phyloP scores from a whole-genome alignment of 2,888 invertebrate genomes.

The Leptinotarsa haldemani region DNA sequence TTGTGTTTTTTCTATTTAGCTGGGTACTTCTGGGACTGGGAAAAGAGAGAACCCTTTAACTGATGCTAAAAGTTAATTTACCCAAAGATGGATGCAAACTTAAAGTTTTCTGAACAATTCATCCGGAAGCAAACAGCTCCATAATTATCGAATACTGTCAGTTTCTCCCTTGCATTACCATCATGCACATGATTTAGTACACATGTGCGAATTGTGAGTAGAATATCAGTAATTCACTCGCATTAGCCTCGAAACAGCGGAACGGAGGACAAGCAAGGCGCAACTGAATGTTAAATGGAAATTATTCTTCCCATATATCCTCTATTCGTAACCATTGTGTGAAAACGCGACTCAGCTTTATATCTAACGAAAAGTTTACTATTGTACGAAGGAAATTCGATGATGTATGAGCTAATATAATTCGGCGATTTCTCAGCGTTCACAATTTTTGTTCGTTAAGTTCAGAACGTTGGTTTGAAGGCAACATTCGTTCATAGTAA shows the following conservation, averaged over 20 bases:
- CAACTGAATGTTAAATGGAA: slow-evolving; percentile 3
- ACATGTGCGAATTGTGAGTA: neutral
- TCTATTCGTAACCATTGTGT: slow-evolving; percentile 1
- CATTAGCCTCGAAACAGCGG: neutral
- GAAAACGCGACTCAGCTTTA: slow-evolving; percentile 4
- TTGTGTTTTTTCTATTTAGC: too few species aligned
- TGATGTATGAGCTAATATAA: slow-evolving; percentile 3
- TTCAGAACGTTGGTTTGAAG: too few species aligned
- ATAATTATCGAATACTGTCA: neutral
- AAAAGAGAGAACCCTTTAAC: too few species aligned
- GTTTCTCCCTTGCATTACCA: neutral
- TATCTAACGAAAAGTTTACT: neutral
- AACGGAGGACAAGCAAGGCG: neutral
- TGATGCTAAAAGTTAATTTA: too few species aligned
- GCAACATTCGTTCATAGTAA: too few species aligned
- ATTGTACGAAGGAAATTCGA: neutral
- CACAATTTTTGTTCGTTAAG: too few species aligned
- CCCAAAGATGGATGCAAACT: neutral
- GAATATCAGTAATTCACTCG: neutral
- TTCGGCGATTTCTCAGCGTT: neutral
- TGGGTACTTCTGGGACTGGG: too few species aligned
- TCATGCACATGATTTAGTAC: neutral
- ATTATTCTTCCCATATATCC: slow-evolving; percentile 3
- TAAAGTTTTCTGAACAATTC: neutral
- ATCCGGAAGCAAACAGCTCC: neutral